Conservation (phyloP, 2,113 vertebrate genomes). For the Eulemur rufifrons region DNA sequence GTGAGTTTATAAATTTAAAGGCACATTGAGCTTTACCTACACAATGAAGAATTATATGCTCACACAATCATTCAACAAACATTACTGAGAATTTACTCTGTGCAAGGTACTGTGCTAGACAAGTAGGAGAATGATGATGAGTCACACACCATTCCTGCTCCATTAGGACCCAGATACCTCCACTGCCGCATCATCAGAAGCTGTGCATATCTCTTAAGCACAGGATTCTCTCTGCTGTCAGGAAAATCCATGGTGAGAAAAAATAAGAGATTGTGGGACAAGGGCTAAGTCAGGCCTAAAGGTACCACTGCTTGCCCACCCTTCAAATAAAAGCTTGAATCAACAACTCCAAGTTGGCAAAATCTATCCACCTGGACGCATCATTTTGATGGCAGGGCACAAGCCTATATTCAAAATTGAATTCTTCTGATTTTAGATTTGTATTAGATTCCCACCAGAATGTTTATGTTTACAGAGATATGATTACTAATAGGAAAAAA, state of each 20-base stretch:
- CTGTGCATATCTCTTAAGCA: neutral
- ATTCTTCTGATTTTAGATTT: neutral
- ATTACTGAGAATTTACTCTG: neutral
- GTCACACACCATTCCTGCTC: neutral
- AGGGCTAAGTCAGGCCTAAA: neutral
- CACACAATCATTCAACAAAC: neutral
- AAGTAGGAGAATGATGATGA: neutral
- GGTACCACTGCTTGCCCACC: neutral
- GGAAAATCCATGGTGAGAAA: neutral
- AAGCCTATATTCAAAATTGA: neutral
- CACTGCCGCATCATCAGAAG: neutral
- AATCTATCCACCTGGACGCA: too few species aligned
- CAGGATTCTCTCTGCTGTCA: neutral
- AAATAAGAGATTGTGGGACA: neutral
- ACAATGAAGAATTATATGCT: neutral
- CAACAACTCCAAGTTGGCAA: neutral
- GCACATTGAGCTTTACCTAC: neutral
- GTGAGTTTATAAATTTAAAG: conserved; percentile 34
- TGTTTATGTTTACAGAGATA: neutral
- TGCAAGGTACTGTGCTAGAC: neutral
- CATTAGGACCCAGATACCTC: neutral
- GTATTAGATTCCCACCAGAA: neutral
- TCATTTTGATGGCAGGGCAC: neutral
- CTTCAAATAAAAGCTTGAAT: neutral
- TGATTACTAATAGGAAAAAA: neutral